Conservation (phyloP, 92 coral and sea anemone genomes). For the Epizoanthus rinbou region DNA sequence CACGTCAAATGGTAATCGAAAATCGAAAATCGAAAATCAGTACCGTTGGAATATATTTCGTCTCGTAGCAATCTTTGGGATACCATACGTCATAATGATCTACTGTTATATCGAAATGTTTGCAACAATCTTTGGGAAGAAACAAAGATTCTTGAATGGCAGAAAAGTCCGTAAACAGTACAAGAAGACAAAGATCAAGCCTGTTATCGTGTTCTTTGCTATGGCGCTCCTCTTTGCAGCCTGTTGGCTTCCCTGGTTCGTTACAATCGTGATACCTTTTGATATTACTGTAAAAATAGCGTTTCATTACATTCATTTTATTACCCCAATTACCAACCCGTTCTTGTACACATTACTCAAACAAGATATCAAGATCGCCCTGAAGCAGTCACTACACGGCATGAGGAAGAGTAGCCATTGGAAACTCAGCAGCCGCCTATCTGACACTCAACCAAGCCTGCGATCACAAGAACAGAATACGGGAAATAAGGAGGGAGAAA, state of each 20-base stretch:
- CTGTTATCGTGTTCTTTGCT: slow-evolving; percentile 28
- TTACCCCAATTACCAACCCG: slow-evolving; percentile 54
- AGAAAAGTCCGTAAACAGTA: neutral
- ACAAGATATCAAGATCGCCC: slow-evolving; percentile 54
- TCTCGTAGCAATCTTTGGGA: slow-evolving; percentile 59
- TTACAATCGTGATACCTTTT: neutral
- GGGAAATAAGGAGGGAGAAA: too few relatives aligned
- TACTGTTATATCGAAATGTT: slow-evolving; percentile 66
- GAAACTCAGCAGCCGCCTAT: neutral
- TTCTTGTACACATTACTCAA: slow-evolving; percentile 62
- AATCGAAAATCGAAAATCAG: neutral
- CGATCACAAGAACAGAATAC: too few relatives aligned
- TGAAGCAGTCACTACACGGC: neutral
- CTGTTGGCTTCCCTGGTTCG: slow-evolving; percentile 63
- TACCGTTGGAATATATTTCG: slow-evolving; percentile 52
- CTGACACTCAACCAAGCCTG: too few relatives aligned
- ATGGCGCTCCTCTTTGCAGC: slow-evolving; percentile 58
- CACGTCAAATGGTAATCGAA: neutral
- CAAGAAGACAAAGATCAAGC: neutral
- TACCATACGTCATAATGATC: slow-evolving; percentile 64
- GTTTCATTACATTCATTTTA: slow-evolving; percentile 31
- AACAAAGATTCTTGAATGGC: neutral
- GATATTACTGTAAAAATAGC: neutral
- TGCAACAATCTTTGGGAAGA: neutral
- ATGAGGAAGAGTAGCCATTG: neutral